Base-by-base conservation (phyloP, 1,140 invertebrate genomes). In the Conopomorpha cramerella region DNA sequence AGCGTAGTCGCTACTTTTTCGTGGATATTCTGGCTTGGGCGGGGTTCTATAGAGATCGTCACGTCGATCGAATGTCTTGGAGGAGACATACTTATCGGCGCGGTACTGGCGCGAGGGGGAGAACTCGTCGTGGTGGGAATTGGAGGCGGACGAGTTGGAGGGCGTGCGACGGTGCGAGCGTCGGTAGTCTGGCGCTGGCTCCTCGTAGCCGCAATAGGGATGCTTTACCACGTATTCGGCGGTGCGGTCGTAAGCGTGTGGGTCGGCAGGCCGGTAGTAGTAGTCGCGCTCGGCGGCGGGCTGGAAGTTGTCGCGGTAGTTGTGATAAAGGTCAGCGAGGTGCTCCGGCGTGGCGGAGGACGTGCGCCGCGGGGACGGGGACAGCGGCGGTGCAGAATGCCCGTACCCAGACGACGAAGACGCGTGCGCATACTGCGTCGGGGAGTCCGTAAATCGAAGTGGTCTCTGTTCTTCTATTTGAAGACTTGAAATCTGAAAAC, bases 401-500 rank as follows among this genome's bases (percentile, higher is more conserved):
- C 57, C 68, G 46, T 67, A 70, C 12, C 74, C 74, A 2, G 72
- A 77, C 0, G 73, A 74, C 0, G 70, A 64, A 1, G 76, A 76
- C 0, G 71, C 40, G 39, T 72, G 60, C 13, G 68, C 48, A 66
- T 85, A 84, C 46, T 90, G 87, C 38, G 87, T 84, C 2, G 88
- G 87, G 1, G 87, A 89, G 62, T 92, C 89, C 0, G 87, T 89
- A 52, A 90, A 91, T 14, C 88, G 71, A 8, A 90, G 58, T 1
- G 89, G 88, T 51, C 85, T 86, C 32, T 82, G 77, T 12, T 82
- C 80, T 31, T 79, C 78, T 4, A 64, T 47, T 56, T 79, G 76
- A 2, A 80, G 52, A 31, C 65, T 78, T 3, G 68, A 55, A 30
- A 73, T 60, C 72, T 77, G 58, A 2, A 65, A 60, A 8, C 23